A percentile compares a stretch with the other conserved stretches of the same genome.
These are phyloP conservation scores for Misgurnus anguillicaudatus DNA, from an alignment of 2,113 vertebrate genomes.

Conservation along the genomic window DNA sequence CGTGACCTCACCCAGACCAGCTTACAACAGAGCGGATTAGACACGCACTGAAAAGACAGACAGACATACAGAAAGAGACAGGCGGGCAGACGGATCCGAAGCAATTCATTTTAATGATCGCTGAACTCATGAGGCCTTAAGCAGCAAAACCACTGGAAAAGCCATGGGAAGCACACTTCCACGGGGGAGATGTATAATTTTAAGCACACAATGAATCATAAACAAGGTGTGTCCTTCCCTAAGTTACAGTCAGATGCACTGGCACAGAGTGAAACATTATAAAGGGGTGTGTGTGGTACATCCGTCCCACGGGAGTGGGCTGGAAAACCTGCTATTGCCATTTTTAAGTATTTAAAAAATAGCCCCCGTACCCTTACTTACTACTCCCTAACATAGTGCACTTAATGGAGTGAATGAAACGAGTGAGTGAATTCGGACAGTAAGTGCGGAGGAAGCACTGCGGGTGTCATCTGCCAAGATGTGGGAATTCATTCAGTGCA, in stretches of 20 bases:
- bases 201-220: constrained; percentile 46
- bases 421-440: too few relatives aligned
- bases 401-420: too few relatives aligned
- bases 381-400: too few relatives aligned
- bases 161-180: constrained; percentile 44
- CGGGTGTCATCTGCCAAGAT: too few relatives aligned
- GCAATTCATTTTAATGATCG: background rate
- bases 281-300: constrained; percentile 31
- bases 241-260: constrained; percentile 25
- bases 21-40: background rate
- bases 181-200: background rate
- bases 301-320: background rate
- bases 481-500: too few relatives aligned
- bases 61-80: background rate
- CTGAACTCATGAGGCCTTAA: background rate
- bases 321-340: constrained; percentile 27
- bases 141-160: background rate
- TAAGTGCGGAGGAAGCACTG: too few relatives aligned
- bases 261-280: background rate
- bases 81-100: background rate
- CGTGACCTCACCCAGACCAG: constrained; percentile 14
- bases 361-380: too few relatives aligned
- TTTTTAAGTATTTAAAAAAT: background rate
- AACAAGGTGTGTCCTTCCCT: constrained; percentile 43
- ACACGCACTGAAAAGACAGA: background rate